Evolutionary conservation across 2,113 vertebrate species (phyloP), one percentile per base, ranked within the genome.

Genomic region (Toxostoma redivivum): DNA sequence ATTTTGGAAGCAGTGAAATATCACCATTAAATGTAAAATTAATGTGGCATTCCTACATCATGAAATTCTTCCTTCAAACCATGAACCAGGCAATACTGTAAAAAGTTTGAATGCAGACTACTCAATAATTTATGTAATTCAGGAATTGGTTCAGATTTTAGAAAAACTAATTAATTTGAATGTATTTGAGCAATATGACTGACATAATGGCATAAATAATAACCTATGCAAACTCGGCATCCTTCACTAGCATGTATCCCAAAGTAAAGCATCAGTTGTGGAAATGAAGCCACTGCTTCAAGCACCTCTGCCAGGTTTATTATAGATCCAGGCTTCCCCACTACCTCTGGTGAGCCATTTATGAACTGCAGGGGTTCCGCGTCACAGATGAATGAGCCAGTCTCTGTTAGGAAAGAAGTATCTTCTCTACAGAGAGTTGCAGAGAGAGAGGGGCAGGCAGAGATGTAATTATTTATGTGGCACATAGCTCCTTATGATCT

Each of bases 21-120:
- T 48, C 93, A 86, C 57, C 84, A 86, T 40, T 89, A 79, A 92
- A 96, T 96, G 67, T 82, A 94, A 81, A 93, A 93, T 53, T 70
- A 88, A 74, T 93, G 64, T 92, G 93, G 11, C 40, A 77, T 92
- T 94, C 33, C 93, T 92, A 61, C 80, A 57, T 83, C 15, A 27
- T 87, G 44, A 94, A 95, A 82, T 83, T 56, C 51, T 91, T 89
- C 51, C 74, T 67, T 69, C 65, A 79, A 88, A 84, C 80, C 71
- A 11, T 74, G 66, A 94, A 64, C 54, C 15, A 86, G 74, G 57
- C 15, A 51, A 27, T 81, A 54, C 57, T 77, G 42, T 84, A 51
- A 93, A 92, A 95, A 89, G 47, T 92, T 96, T 65, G 54, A 89
- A 70, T 61, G 80, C 61, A 65, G 38, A 17, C 21, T 86, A n/a